Conservation (phyloP, 1,140 invertebrate genomes). For the Drosophila athabasca region DNA sequence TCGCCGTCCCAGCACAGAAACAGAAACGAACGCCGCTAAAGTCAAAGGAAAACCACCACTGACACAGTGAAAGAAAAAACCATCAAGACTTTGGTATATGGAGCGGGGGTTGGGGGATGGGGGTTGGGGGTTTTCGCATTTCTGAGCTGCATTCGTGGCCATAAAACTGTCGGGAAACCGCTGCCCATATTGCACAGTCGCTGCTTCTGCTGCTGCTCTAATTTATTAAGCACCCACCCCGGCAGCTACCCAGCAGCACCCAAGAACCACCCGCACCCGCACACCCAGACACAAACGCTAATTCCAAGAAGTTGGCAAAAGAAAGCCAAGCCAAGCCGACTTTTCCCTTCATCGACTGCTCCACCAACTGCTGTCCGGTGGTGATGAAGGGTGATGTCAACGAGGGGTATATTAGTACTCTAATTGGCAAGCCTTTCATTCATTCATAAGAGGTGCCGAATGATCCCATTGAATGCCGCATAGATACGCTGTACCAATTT, state of each 20-base stretch:
- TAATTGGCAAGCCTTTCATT: too few relatives aligned
- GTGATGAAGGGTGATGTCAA: too few relatives aligned
- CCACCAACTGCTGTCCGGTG: background rate
- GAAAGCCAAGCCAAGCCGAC: conserved; percentile 24
- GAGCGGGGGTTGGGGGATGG: background rate
- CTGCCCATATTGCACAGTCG: conserved; percentile 59
- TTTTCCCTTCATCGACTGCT: conserved; percentile 3
- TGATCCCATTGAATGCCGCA: too few relatives aligned
- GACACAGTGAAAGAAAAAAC: conserved; percentile 22
- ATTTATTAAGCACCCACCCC: conserved; percentile 55
- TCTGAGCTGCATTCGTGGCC: conserved; percentile 52
- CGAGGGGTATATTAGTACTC: too few relatives aligned
- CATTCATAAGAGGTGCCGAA: too few relatives aligned
- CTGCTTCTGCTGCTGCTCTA: conserved; percentile 15
- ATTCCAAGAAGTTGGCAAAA: conserved; percentile 29
- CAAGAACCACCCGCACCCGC: background rate
- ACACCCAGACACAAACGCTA: conserved; percentile 13
- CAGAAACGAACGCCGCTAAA: background rate
- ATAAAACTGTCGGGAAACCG: conserved; percentile 63
- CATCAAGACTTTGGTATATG: background rate
- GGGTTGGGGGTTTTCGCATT: conserved; percentile 2
- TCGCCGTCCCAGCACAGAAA: background rate
- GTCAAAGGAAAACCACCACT: conserved; percentile 20
- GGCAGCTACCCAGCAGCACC: background rate
- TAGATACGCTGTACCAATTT: too few relatives aligned